These are phyloP conservation scores for Malurus cyaneus DNA, from an alignment of 2,113 vertebrate genomes.

Conservation along the genomic window DNA sequence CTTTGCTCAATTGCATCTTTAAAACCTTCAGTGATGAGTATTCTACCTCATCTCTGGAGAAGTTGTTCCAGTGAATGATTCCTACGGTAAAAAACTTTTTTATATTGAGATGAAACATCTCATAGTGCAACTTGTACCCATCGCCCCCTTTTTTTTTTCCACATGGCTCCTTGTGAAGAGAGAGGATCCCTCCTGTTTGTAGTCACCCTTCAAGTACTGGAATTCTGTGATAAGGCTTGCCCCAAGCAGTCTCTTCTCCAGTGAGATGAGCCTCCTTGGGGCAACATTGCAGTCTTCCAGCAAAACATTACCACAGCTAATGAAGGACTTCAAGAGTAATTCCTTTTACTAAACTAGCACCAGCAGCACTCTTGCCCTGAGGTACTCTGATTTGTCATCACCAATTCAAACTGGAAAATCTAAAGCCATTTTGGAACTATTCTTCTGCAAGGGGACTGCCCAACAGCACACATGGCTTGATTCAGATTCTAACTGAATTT, in stretches of 20 bases:
- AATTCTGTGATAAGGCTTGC: background rate
- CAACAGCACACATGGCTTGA: background rate
- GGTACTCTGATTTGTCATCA: background rate
- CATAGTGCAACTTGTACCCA: background rate
- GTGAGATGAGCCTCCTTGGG: background rate
- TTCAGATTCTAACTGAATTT: background rate
- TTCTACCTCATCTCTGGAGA: background rate
- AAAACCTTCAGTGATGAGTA: background rate
- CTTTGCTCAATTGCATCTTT: background rate
- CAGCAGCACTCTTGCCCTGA: background rate
- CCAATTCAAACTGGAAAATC: background rate
- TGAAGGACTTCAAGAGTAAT: background rate
- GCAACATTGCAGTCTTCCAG: background rate
- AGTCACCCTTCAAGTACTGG: background rate
- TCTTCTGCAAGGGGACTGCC: background rate
- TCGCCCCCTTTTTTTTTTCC: background rate
- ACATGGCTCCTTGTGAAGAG: background rate
- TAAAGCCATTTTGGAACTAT: background rate
- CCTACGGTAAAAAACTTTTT: background rate
- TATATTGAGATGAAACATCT: background rate
- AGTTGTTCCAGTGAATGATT: background rate
- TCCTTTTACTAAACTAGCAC: background rate
- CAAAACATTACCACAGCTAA: background rate
- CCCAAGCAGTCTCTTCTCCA: background rate
- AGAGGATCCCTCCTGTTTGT: background rate